Evolutionary conservation across 2,888 invertebrate genomes (phyloP).

Genomic region (Tipula helvola): DNA sequence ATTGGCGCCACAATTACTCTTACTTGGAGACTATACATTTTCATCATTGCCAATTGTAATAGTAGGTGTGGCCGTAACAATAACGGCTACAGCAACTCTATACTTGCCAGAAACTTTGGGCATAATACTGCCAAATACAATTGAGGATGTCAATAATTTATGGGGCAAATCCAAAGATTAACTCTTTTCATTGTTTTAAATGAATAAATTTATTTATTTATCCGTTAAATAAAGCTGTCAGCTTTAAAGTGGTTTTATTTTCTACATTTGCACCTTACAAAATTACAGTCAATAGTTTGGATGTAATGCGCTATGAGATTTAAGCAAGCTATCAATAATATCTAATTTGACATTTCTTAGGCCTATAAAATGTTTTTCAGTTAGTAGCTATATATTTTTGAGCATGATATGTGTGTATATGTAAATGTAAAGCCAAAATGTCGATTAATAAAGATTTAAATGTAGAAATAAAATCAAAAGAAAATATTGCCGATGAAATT

Average conservation of each 20-base stretch:
- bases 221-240: neutral
- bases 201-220: neutral
- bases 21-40: slow-evolving; percentile 17
- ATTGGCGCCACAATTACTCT: slow-evolving; percentile 33
- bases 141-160: slow-evolving; percentile 18
- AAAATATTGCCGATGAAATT: neutral
- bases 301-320: too few species aligned
- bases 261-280: neutral
- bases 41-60: slow-evolving; percentile 18
- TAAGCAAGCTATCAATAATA: neutral
- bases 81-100: slow-evolving; percentile 19
- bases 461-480: neutral
- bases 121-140: slow-evolving; percentile 19
- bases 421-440: neutral
- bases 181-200: neutral
- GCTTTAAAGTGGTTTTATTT: neutral
- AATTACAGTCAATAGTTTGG: too few species aligned
- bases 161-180: slow-evolving; percentile 15
- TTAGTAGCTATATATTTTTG: neutral
- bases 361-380: neutral
- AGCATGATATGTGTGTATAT: neutral
- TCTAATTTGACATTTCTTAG: neutral
- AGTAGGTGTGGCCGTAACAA: slow-evolving; percentile 17
- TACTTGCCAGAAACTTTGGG: slow-evolving; percentile 20
- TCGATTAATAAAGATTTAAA: neutral